Base-by-base conservation (phyloP, 2,888 invertebrate species). In the Frankliniella intonsa region DNA sequence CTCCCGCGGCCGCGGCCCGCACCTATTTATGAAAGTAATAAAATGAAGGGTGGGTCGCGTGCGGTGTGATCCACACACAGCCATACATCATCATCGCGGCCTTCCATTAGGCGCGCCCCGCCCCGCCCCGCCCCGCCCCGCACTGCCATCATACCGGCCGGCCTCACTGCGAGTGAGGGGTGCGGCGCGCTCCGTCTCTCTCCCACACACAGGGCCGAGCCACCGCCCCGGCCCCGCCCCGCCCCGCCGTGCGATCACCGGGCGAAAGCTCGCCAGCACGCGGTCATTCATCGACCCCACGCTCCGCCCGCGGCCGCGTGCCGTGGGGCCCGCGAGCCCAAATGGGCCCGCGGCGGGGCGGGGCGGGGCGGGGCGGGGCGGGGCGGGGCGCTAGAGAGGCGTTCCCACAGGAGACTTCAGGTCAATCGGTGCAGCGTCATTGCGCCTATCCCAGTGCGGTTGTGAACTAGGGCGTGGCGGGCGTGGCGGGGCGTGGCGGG, bases 11-110 rank as follows among this genome's bases (percentile, higher is more conserved):
- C 19, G 55, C 51, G 14, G 55, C 55, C 62, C 62, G 12, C 55
- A 12, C 55, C 12, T 62, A 62, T 62, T 62, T 62, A 62, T 62
- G 8, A 62, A 62, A 62, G 62, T 62, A 62, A 62, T 62, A 62
- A 62, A 62, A 62, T n/a, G 19, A n/a, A 17, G 62, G 11, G 62
- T 7, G 19, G 62, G 62, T 62, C 62, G 62, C 62, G 62, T 62
- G 62, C 14, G 62, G 38, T 38, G 38, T 38, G 38, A 38, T 38
- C 38, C 38, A 19, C 55, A 14, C 55, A 14, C 55, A 19, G 55
- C 69, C 69, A 76, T 76, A 76, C 69, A 76, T 76, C 69, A 76
- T 25, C 69, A 76, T 76, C 69, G 69, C 22, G 69, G 69, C 69
- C 22, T 76, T 38, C 38, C 38, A 38, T 38, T 38, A 38, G 38